phyloP scores from a whole-genome alignment of 2,888 invertebrate species.

The Argyresthia albistria region DNA sequence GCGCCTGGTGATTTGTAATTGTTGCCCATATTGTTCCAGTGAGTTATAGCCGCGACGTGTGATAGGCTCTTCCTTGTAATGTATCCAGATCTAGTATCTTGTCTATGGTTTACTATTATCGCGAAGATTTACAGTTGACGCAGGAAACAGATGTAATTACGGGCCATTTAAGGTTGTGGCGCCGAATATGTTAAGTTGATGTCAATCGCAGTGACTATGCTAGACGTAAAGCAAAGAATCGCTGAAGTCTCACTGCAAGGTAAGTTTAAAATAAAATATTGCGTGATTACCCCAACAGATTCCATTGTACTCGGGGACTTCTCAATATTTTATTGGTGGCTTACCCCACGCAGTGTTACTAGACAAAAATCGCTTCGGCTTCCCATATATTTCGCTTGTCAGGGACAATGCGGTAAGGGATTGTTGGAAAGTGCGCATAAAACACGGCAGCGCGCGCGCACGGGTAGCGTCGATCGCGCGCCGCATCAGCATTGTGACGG shows the following conservation, averaged over 20 bases:
- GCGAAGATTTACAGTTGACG: background rate
- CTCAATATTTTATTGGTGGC: conserved; percentile 29
- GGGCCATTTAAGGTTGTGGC: too few species aligned
- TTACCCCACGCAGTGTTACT: conserved; percentile 56
- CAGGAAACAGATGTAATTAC: background rate
- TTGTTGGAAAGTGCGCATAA: conserved; percentile 59
- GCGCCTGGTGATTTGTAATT: conserved; percentile 56
- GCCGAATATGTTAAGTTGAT: background rate
- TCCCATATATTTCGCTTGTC: conserved; percentile 58
- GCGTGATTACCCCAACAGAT: conserved; percentile 13
- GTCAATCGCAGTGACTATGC: background rate
- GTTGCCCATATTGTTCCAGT: conserved; percentile 59
- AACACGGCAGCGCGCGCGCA: conserved; percentile 38
- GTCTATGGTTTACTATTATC: background rate
- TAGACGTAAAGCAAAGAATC: background rate
- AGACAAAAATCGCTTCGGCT: conserved; percentile 63
- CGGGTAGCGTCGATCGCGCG: conserved; percentile 41
- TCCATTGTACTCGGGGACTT: conserved; percentile 12
- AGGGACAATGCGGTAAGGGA: conserved; percentile 53
- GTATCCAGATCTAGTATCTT: background rate
- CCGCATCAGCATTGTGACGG: conserved; percentile 38
- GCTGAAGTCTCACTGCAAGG: background rate
- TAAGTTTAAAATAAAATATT: conserved; percentile 8
- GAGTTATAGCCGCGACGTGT: conserved; percentile 49
- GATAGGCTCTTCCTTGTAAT: conserved; percentile 38